Base-by-base conservation (phyloP, 2,113 vertebrate genomes). In the Carassius auratus region DNA sequence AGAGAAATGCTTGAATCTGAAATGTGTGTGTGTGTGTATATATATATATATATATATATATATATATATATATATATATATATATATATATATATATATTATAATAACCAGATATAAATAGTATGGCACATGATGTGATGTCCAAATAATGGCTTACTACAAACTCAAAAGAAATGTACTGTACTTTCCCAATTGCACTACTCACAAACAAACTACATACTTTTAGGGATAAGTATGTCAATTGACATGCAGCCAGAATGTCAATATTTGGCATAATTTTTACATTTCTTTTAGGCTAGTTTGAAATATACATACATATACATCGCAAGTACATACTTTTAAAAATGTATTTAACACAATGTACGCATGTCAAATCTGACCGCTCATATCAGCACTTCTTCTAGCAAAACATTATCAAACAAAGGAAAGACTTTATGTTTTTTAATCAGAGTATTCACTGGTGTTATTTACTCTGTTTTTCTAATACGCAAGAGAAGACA, bases 371-470 rank as follows among this genome's bases (percentile, higher is more conserved):
- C 38, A 33, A 42, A 83, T 42, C 33, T 61, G 76, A 42, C 21
- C n/a, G 4, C 17, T 8, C 23, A 4, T 85, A 79, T 83, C 52
- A 81, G 69, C 68, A 85, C 68, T 66, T 77, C 26, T 52, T 59
- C 69, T 21, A 30, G 55, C 64, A 88, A 78, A 84, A 83, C 82
- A 75, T 48, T 77, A 71, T 85, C 61, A 85, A 77, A 83, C 77
- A 23, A 62, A 26, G 21, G 6, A 79, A 45, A 42, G 1, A 61
- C n/a, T 45, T 61, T 6, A 9, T 42, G 17, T 61, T 61, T 59
- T 38, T 42, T n/a, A 33, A n/a, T 59, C 36, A 14, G 77, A 45
- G 4, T 12, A 13, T 48, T 71, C 68, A 38, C 17, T 71, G 8
- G 21, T 38, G 33, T 71, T 74, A 45, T 74, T 48, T 6, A 48